Evolutionary conservation across 1,140 invertebrate genomes (phyloP), one percentile per base, ranked within the genome.

Genomic region (Trichoplusia ni): DNA sequence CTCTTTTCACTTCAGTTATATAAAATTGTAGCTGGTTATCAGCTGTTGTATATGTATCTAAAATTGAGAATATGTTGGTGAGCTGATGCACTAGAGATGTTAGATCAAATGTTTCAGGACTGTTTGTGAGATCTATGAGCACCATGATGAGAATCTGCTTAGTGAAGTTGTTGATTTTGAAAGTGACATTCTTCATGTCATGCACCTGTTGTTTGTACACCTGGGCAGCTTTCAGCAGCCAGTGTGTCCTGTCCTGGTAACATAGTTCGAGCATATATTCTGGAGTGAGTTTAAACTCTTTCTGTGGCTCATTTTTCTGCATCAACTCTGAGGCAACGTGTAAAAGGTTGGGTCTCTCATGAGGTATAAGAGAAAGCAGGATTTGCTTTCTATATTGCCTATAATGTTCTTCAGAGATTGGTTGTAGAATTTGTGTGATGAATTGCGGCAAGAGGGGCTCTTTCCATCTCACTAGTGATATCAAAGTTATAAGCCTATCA

Each of bases 91-190:
- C 76, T 49, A 89, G 56, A 8, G 85, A 85, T 25, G 81, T 75
- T 29, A 91, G 69, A 63, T 90, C 88, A 67, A 84, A 84, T 42
- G 84, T 86, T 63, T 90, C 84, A 7, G 84, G 76, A 59, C 79
- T 84, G 67, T 91, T 91, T 4, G 89, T 89, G 3, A 91, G 68
- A 66, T 90, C 88, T 49, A 91, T 90, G 2, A 91, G 78, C 40
- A 90, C 81, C 79, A 91, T 84, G 62, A 91, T 85, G 4, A 90
- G 81, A 44, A 91, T 83, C 74, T 91, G 89, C 77, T 90, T 90
- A 5, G 82, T 87, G 38, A 91, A 86, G 58, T 83, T 86, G 66
- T 90, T 88, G 6, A 90, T 87, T 79, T 90, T 84, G 56, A 90
- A 87, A 38, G 87, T 88, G 0, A 90, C 81, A 77, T 79, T 90